Evolutionary conservation across 2,113 vertebrate genomes (phyloP).

Genomic region (Microtus oregoni): DNA sequence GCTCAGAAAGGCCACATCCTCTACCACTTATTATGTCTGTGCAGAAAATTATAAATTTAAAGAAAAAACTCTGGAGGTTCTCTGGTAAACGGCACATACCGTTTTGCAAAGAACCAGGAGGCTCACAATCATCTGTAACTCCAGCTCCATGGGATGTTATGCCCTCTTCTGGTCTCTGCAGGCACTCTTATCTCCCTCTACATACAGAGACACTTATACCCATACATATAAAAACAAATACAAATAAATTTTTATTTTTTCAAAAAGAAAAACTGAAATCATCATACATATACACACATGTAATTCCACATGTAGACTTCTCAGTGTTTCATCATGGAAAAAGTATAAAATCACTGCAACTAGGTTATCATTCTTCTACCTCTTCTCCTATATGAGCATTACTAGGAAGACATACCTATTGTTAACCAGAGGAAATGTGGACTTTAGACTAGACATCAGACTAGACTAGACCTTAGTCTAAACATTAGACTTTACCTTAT

Average conservation of each 20-base stretch:
- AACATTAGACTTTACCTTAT: background rate
- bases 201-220: background rate
- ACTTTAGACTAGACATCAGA: background rate
- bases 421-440: background rate
- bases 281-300: background rate
- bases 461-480: background rate
- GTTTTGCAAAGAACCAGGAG: background rate
- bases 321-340: background rate
- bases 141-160: background rate
- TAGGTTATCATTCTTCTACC: background rate
- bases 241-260: background rate
- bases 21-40: background rate
- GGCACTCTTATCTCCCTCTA: background rate
- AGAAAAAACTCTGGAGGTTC: background rate
- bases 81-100: background rate
- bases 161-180: background rate
- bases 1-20: background rate
- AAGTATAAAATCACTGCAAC: background rate
- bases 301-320: background rate
- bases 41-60: background rate
- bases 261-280: slow-evolving; percentile 28
- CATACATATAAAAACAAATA: background rate
- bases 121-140: background rate
- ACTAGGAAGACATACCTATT: background rate
- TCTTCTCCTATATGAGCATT: background rate